These are phyloP conservation scores for Caenorhabditis sp. DNA, from an alignment of 2,888 invertebrate genomes.

Conservation along the genomic window DNA sequence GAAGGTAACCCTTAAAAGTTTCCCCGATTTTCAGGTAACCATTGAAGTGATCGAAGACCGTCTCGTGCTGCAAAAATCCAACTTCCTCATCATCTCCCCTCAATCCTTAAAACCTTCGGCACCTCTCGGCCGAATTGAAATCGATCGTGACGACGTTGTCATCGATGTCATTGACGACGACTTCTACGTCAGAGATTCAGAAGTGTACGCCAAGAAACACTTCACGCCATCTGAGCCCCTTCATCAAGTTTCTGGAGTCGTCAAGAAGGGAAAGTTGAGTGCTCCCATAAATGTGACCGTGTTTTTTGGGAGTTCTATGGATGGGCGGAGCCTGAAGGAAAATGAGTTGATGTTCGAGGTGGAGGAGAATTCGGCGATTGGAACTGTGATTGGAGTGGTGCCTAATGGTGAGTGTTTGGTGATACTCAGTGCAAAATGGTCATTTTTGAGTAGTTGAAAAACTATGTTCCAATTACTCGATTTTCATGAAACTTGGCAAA, in stretches of 20 bases:
- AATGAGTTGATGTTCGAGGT: conserved; percentile 47
- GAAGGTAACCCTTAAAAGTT: background rate
- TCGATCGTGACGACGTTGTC: conserved; percentile 62
- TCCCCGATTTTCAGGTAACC: conserved; percentile 24
- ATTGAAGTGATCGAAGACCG: conserved; percentile 63
- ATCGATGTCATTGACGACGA: conserved; percentile 60
- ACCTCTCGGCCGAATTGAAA: conserved; percentile 50
- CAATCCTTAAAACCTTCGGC: background rate
- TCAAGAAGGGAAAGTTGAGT: conserved; percentile 55
- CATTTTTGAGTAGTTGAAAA: background rate
- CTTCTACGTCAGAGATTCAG: conserved; percentile 50
- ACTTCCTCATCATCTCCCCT: conserved; percentile 48
- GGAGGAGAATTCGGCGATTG: conserved; percentile 51
- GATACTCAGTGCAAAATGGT: background rate
- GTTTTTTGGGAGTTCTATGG: conserved; percentile 27
- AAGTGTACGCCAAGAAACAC: conserved; percentile 34
- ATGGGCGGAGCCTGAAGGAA: conserved; percentile 3
- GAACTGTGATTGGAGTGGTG: conserved; percentile 50
- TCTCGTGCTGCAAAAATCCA: conserved; percentile 20
- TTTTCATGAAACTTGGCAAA: too few relatives aligned
- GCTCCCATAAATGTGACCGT: conserved; percentile 38
- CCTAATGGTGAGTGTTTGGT: conserved; percentile 32
- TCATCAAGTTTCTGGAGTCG: conserved; percentile 49
- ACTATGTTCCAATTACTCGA: too few relatives aligned
- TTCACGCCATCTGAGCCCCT: conserved; percentile 13